Percentiles rank a stretch among this genome's conserved stretches.
Conservation (phyloP, 1,140 invertebrate species). For the Vollenhovia emeryi region DNA sequence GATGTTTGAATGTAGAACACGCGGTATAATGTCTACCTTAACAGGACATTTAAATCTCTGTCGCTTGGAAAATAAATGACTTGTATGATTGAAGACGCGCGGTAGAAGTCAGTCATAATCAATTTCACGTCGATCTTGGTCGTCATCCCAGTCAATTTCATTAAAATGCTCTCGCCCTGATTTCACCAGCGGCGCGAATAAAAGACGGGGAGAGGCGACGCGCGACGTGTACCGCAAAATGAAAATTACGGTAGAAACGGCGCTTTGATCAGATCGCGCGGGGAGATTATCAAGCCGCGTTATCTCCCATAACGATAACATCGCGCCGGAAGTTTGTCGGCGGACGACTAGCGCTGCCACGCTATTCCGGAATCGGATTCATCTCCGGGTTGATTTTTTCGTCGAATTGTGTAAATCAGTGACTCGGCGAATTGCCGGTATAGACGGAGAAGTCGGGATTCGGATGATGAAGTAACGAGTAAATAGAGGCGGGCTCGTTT, state of each 20-base stretch:
- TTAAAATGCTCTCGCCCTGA: constrained; percentile 52
- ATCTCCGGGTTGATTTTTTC: constrained; percentile 53
- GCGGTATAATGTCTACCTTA: background rate
- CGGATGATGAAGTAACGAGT: constrained; percentile 77
- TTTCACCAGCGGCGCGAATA: constrained; percentile 13
- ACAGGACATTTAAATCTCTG: constrained; percentile 11
- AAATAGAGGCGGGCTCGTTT: constrained; percentile 74
- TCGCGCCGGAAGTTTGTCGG: constrained; percentile 55
- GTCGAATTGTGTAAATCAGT: constrained; percentile 67
- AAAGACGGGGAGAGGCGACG: background rate
- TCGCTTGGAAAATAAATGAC: constrained; percentile 14
- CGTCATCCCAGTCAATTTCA: constrained; percentile 49
- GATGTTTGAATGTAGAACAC: background rate
- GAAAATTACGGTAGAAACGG: constrained; percentile 32
- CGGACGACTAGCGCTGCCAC: background rate
- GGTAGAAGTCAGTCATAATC: constrained; percentile 45
- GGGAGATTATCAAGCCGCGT: constrained; percentile 32
- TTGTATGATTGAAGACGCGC: constrained; percentile 10
- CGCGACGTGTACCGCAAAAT: constrained; percentile 16
- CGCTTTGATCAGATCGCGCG: constrained; percentile 44
- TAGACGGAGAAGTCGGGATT: constrained; percentile 58
- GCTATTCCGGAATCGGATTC: constrained; percentile 42
- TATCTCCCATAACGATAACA: constrained; percentile 42
- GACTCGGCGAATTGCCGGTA: constrained; percentile 62
- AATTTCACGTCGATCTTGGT: constrained; percentile 51